A percentile compares a stretch with the other conserved stretches of the same genome.
Evolutionary conservation across 1,140 invertebrate genomes (phyloP).

Genomic region (Micrasema longulum): DNA sequence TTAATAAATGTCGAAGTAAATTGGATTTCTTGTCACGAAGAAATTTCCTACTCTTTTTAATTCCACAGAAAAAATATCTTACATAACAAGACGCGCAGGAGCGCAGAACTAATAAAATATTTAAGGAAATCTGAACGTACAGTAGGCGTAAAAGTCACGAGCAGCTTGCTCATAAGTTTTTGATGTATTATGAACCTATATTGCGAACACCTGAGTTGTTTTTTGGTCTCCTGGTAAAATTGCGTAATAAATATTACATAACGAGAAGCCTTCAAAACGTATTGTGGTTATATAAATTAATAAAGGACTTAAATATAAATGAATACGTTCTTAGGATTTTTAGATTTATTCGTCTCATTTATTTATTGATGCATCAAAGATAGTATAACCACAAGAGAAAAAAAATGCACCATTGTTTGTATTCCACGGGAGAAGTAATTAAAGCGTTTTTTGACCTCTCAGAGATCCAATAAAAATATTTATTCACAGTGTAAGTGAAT

Average conservation of each 20-base stretch:
- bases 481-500: no score
- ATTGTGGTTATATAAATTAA: no score
- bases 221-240: slow-evolving; percentile 8
- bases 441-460: no score
- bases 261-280: no score
- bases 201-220: slow-evolving; percentile 1
- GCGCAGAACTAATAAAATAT: slow-evolving; percentile 4
- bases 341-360: no score
- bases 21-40: neutral
- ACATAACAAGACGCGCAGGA: slow-evolving; percentile 23
- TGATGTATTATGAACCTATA: slow-evolving; percentile 9
- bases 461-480: no score
- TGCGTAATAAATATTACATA: slow-evolving; percentile 34
- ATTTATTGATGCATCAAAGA: no score
- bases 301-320: no score
- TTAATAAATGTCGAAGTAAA: slow-evolving; percentile 17
- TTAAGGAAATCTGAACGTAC: slow-evolving; percentile 19
- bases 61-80: neutral
- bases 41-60: neutral
- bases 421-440: no score
- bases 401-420: no score
- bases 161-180: slow-evolving; percentile 21
- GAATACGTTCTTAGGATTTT: no score
- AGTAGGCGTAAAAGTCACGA: slow-evolving; percentile 28
- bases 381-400: no score